Percentiles rank a stretch among this genome's conserved stretches.
Evolutionary conservation across 2,113 vertebrate genomes (phyloP).

Genomic region (Hippocampus mohnikei): DNA sequence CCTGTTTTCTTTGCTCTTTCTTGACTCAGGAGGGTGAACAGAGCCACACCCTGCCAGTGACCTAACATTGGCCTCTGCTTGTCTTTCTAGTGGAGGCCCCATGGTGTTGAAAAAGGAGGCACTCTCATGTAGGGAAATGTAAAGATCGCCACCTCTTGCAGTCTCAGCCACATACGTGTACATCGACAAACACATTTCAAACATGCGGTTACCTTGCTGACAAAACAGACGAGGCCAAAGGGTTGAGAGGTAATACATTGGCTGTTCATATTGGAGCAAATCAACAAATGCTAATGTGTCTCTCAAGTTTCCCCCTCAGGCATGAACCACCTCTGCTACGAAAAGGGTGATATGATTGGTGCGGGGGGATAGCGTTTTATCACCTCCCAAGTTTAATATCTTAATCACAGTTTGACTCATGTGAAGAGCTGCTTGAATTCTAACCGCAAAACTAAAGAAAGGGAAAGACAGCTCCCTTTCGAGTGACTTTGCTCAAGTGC

Average conservation of each 20-base stretch:
- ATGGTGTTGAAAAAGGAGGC: slow-evolving; percentile 47
- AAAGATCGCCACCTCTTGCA: slow-evolving; percentile 24
- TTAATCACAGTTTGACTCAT: background rate
- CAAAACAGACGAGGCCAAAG: background rate
- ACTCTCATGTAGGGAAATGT: slow-evolving; percentile 45
- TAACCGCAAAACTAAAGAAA: background rate
- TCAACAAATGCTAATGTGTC: background rate
- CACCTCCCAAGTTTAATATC: too few species aligned
- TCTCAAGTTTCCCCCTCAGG: background rate
- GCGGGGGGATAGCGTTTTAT: background rate
- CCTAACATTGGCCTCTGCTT: slow-evolving; percentile 61
- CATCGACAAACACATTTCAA: slow-evolving; percentile 53
- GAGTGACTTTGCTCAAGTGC: slow-evolving; percentile 40
- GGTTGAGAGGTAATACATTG: background rate
- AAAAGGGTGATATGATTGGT: background rate
- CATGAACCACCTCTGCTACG: background rate
- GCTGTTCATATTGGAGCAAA: background rate
- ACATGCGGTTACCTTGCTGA: slow-evolving; percentile 12
- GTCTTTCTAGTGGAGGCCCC: slow-evolving; percentile 36
- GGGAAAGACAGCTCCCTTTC: background rate
- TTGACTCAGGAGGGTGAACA: slow-evolving; percentile 28
- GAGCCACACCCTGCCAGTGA: slow-evolving; percentile 64
- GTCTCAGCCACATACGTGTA: slow-evolving; percentile 6
- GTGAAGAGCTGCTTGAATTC: background rate
- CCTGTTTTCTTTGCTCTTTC: slow-evolving; percentile 50